Percentiles rank a stretch among this genome's conserved stretches.
These are phyloP conservation scores for Mormyrops boulengeri DNA, from an alignment of 2,797 vertebrate species.

Conservation along the genomic window DNA sequence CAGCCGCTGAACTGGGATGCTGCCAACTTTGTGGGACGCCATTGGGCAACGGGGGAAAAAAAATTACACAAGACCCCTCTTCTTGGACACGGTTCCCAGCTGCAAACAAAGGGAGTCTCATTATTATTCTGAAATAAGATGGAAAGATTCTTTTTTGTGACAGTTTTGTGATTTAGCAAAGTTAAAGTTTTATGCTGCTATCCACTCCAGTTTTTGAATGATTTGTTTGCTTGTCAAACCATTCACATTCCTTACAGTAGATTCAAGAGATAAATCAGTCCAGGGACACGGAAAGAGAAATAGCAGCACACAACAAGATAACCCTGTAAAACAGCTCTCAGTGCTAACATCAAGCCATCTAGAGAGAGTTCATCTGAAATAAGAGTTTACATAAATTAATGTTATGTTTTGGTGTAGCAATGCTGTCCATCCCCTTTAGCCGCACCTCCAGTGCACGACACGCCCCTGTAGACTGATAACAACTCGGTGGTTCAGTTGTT, in stretches of 20 bases:
- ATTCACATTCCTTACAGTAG: not conserved
- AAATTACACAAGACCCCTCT: constrained; percentile 12
- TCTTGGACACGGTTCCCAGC: constrained; percentile 19
- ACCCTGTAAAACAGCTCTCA: not conserved
- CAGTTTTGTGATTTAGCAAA: not conserved
- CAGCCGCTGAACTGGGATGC: constrained; percentile 53
- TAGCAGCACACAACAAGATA: not conserved
- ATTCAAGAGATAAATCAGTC: not conserved
- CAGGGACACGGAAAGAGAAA: not conserved
- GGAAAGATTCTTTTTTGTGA: constrained; percentile 25
- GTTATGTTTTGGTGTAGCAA: not conserved
- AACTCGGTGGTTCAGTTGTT: not conserved
- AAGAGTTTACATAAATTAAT: not conserved
- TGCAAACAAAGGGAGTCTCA: constrained; percentile 29
- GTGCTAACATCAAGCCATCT: not conserved
- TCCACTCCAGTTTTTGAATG: constrained; percentile 13
- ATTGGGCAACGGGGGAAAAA: constrained; percentile 44
- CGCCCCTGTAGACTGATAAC: not conserved
- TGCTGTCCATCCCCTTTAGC: not conserved
- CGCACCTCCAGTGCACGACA: not conserved
- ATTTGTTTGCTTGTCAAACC: constrained; percentile 7
- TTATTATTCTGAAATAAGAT: constrained; percentile 20
- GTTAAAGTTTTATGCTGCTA: constrained; percentile 13
- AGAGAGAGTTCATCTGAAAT: not conserved
- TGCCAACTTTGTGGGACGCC: constrained; percentile 67